Evolutionary conservation across 2,888 invertebrate genomes (phyloP).

Genomic region (Tenthredo scrophulariae): DNA sequence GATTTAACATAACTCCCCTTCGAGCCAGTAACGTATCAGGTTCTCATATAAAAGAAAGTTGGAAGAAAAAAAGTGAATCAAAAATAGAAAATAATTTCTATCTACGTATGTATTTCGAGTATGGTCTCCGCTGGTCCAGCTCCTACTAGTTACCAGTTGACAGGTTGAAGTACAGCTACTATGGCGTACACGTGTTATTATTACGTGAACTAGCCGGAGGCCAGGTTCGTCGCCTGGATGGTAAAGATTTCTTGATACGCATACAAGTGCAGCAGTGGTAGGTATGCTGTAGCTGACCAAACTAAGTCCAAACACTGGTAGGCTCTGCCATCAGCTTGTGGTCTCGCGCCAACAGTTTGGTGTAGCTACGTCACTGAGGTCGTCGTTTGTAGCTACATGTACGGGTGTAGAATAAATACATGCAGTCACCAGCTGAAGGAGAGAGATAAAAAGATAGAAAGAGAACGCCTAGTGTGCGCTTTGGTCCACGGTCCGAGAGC

Average conservation of each 20-base stretch:
- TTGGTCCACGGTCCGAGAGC: slow-evolving; percentile 37
- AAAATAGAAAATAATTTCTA: background rate
- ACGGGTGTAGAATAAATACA: slow-evolving; percentile 17
- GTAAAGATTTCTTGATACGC: slow-evolving; percentile 48
- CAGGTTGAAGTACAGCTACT: slow-evolving; percentile 50
- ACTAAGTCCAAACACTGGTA: slow-evolving; percentile 31
- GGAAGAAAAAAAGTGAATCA: background rate
- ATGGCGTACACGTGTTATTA: slow-evolving; percentile 49
- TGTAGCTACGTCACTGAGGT: slow-evolving; percentile 42
- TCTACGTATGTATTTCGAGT: slow-evolving; percentile 1
- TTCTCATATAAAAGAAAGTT: background rate
- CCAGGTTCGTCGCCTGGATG: slow-evolving; percentile 36
- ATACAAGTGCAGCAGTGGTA: slow-evolving; percentile 18
- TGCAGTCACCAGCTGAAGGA: background rate
- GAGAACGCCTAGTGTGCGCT: slow-evolving; percentile 12
- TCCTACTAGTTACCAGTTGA: slow-evolving; percentile 28
- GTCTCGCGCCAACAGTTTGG: slow-evolving; percentile 33
- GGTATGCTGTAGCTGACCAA: slow-evolving; percentile 41
- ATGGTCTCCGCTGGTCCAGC: slow-evolving; percentile 20
- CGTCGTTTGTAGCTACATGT: slow-evolving; percentile 21
- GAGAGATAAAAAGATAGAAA: background rate
- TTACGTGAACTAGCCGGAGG: slow-evolving; percentile 46
- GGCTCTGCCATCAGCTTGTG: slow-evolving; percentile 5
- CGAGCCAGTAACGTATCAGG: slow-evolving; percentile 5
- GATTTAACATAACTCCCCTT: slow-evolving; percentile 35